Percentiles rank a stretch among this genome's conserved stretches.
Conservation (phyloP, 2,113 vertebrate species). For the Rhinopithecus roxellana region DNA sequence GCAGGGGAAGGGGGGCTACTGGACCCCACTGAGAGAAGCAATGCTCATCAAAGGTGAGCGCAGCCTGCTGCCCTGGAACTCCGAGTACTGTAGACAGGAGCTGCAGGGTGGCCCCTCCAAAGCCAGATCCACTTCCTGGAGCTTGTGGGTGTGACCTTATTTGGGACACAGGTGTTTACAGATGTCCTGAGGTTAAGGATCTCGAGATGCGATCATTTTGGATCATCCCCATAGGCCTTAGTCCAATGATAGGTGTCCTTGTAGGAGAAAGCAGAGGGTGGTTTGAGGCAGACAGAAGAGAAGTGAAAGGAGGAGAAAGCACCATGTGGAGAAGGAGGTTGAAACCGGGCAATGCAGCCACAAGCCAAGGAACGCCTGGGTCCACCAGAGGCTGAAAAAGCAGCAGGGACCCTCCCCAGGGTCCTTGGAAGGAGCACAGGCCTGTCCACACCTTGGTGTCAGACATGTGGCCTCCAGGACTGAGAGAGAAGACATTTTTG, state of each 20-base stretch:
- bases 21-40: not conserved
- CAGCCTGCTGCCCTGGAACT: not conserved
- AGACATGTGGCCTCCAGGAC: not conserved
- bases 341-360: not conserved
- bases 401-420: not conserved
- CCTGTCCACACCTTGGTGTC: not conserved
- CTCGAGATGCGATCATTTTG: not conserved
- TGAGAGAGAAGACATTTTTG: accelerated
- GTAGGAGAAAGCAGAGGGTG: not conserved
- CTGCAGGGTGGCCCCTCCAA: not conserved
- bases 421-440: not conserved
- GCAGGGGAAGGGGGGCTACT: not conserved
- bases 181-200: not conserved
- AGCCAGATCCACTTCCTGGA: not conserved
- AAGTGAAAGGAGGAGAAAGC: not conserved
- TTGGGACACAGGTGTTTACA: not conserved
- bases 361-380: not conserved
- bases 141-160: not conserved
- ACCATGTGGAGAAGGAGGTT: not conserved
- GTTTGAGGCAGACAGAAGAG: not conserved
- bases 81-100: too few species aligned
- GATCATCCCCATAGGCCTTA: not conserved
- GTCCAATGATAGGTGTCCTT: not conserved
- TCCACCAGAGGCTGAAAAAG: not conserved
- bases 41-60: accelerated